These are phyloP conservation scores for Tychaedon coryphoeus DNA, from an alignment of 2,113 vertebrate species.

Conservation along the genomic window DNA sequence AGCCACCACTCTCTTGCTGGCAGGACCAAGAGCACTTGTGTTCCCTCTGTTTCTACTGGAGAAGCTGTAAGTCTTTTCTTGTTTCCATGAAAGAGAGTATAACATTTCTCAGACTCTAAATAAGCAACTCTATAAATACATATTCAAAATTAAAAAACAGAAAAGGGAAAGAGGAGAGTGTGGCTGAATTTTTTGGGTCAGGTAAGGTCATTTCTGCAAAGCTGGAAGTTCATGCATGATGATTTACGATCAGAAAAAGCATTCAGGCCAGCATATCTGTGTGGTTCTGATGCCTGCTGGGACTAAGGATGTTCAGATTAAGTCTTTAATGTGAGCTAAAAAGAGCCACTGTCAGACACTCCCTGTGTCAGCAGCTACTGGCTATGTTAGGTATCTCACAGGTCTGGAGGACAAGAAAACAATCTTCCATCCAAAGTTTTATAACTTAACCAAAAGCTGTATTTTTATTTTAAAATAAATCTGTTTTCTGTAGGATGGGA, in stretches of 20 bases:
- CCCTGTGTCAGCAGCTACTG: neutral
- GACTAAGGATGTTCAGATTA: neutral
- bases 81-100: neutral
- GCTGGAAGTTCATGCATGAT: neutral
- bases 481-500: neutral
- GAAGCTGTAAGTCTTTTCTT: slow-evolving; percentile 60
- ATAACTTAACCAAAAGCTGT: neutral
- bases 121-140: neutral
- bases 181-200: neutral
- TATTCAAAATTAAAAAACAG: neutral
- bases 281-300: neutral
- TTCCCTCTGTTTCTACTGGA: slow-evolving; percentile 62
- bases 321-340: neutral
- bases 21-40: slow-evolving; percentile 44
- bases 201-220: neutral
- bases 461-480: neutral
- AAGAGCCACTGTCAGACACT: neutral
- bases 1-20: slow-evolving; percentile 51
- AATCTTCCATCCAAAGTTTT: neutral
- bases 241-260: neutral
- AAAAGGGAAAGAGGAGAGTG: neutral
- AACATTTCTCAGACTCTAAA: neutral
- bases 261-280: neutral
- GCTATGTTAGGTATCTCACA: neutral
- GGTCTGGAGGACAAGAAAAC: neutral